Evolutionary conservation across 2,113 vertebrate species (phyloP).

Genomic region (Urocynchramus pylzowi): DNA sequence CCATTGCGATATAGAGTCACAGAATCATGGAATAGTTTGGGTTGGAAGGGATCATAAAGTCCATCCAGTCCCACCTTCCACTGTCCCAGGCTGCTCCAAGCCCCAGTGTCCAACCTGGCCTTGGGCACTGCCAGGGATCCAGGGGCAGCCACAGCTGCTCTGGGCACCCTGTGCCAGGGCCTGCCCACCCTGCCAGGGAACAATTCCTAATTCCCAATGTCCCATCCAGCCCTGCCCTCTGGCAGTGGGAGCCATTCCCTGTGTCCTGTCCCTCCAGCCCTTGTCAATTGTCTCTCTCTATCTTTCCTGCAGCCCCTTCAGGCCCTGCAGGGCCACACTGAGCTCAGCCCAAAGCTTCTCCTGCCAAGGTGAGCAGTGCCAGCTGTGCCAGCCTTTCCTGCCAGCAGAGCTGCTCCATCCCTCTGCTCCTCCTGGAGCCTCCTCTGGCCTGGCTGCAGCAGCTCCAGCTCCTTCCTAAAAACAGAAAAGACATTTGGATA

Average conservation of each 20-base stretch:
- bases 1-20: accelerated
- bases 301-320: background rate
- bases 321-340: background rate
- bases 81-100: background rate
- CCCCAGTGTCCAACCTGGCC: background rate
- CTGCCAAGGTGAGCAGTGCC: background rate
- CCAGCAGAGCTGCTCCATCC: background rate
- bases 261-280: background rate
- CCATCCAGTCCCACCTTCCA: accelerated
- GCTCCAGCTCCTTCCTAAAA: background rate
- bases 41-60: accelerated
- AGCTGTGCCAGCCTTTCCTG: background rate
- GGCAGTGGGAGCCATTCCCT: background rate
- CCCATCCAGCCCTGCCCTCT: background rate
- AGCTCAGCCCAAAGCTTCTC: background rate
- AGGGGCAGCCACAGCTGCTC: background rate
- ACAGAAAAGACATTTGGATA: background rate
- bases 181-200: background rate
- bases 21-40: background rate
- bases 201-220: background rate
- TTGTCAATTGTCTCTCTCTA: background rate
- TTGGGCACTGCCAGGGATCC: background rate
- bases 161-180: background rate
- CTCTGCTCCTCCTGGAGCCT: background rate
- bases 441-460: background rate